Evolutionary conservation across 2,113 vertebrate genomes (phyloP).

Genomic region (Camarhynchus parvulus): DNA sequence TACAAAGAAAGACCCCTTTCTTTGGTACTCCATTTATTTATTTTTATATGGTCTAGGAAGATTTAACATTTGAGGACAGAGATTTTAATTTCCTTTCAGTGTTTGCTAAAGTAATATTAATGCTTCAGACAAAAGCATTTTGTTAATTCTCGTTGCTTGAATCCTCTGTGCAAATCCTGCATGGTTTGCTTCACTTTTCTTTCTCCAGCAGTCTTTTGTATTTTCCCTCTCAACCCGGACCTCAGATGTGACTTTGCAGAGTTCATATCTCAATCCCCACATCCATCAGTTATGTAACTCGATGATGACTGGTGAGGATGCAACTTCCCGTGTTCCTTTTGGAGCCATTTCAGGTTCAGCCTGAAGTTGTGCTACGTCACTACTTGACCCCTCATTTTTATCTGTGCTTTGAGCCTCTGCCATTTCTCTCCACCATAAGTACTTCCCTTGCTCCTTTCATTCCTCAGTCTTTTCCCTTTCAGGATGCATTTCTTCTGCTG

Average conservation of each 20-base stretch:
- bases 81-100: background rate
- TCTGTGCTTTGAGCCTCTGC: background rate
- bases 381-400: background rate
- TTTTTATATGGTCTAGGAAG: background rate
- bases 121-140: background rate
- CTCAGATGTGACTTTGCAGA: background rate
- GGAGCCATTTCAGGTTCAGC: background rate
- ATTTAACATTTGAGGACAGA: background rate
- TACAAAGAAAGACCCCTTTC: background rate
- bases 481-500: background rate
- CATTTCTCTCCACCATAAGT: background rate
- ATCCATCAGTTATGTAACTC: background rate
- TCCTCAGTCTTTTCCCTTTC: background rate
- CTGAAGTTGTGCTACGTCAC: rapidly evolving
- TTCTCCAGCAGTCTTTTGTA: background rate
- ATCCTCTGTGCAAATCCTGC: background rate
- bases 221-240: background rate
- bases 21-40: background rate
- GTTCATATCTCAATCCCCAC: rapidly evolving
- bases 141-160: background rate
- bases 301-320: background rate
- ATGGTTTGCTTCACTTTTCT: background rate
- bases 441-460: background rate
- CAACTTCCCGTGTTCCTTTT: background rate
- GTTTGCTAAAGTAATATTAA: background rate